Base-by-base conservation (phyloP, 2,113 vertebrate genomes). In the Misgurnus mizolepis region DNA sequence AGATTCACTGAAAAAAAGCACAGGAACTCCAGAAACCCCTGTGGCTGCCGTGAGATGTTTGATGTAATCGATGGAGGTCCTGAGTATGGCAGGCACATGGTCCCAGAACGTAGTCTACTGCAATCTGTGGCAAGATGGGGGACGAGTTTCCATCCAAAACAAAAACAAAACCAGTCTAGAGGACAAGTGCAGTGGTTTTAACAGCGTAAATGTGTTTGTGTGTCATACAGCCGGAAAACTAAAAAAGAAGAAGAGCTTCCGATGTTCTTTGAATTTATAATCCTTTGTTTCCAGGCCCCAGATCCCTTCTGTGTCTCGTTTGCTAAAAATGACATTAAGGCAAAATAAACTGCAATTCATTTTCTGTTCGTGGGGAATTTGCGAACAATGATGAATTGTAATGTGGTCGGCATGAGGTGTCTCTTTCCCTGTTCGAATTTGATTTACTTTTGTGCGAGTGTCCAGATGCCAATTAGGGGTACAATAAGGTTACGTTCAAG, bases 1-100 rank as follows among this genome's bases (percentile, higher is more conserved):
- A 27, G 45, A 76, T 66, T 76, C 61, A 65, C 74, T 53, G 47
- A 43, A 66, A 76, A 66, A n/a, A n/a, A n/a, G n/a, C n/a, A n/a
- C n/a, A n/a, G 4, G 64, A 76, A 60, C 6, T 8, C n/a, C 40
- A 11, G 14, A 73, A 60, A 45, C 17, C 71, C 58, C 43, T 1
- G 14, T 62, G 72, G 41, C 72, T 76, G 41, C 72, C 17, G 6
- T 66, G 61, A 45, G 11, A 74, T 73, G 7, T 7, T 53, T n/a
- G 17, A 43, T 15, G 39, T 62, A 66, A 76, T 64, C 40, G 72
- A 75, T 75, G 47, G 74, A 66, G 74, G 34, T 53, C 74, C 47
- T 76, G 61, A 76, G 61, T 22, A 15, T 8, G 3, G 10, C 9
- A 47, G 41, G 53, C 55, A 71, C 49, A 8, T 34, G 5, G 34